Base-by-base conservation (phyloP, 2,113 vertebrate species). In the Chaetorhynchus papuensis region DNA sequence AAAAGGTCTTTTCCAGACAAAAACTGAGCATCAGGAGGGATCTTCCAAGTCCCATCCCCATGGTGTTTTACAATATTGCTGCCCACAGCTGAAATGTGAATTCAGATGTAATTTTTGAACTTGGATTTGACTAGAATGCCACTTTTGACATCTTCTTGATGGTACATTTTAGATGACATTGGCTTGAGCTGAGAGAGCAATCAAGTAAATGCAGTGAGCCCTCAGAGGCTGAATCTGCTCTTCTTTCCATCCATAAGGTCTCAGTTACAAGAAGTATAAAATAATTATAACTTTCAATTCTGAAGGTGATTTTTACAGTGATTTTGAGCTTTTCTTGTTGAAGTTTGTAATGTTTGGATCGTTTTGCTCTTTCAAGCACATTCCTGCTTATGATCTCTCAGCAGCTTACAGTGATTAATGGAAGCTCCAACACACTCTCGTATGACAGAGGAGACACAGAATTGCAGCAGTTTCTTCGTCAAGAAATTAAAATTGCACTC, bases 401-500 rank as follows among this genome's bases (percentile, higher is more conserved):
- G 59, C 41, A 82, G 27, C 49, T 89, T 64, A 39, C 0, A 86
- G 60, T 88, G 84, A 95, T 94, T 90, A 93, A 89, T 66, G 54
- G 37, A 95, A 89, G 31, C 56, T 90, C 83, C 90, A 92, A 52
- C 64, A 75, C 42, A 53, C 39, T 77, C 66, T 85, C 11, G 1
- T 33, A 47, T 87, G 90, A 83, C 47, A 88, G 41, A 80, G 39
- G 6, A 96, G 88, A 78, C 64, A 65, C 21, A 68, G 44, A 21
- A 93, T 86, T 93, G 78, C 64, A 83, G 88, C 76, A 92, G 80
- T 82, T 95, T 83, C 65, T 94, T 68, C 88, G 95, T 95, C 76
- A 78, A 92, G 41, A 96, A 93, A 92, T 94, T 61, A 95, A 96
- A 97, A 95, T 86, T 95, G 30, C 72, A 75, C 86, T 89, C 85